Base-by-base conservation (phyloP, 1,140 invertebrate species). In the Spodoptera litura region DNA sequence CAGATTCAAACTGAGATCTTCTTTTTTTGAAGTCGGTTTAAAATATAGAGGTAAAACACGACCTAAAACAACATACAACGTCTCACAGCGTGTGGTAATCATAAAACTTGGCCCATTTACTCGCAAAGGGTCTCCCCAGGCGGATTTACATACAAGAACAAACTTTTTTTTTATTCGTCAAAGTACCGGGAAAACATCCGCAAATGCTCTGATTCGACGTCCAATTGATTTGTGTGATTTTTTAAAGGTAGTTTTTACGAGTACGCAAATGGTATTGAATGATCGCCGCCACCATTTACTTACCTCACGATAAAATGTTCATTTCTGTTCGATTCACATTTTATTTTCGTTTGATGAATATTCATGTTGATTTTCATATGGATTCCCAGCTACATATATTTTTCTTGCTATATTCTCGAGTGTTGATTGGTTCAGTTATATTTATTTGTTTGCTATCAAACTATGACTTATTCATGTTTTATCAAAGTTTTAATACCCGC, bases 81-180 rank as follows among this genome's bases (percentile, higher is more conserved):
- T 31, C 12, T 11, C 51, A 13, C 51, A 55, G 25, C 66, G 66
- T 70, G 66, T 31, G 2, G 64, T 52, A 68, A 52, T 35, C 66
- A 70, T 70, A 70, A 70, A 70, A 70, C 51, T 70, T 70, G 66
- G 66, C 51, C 66, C 66, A 55, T 70, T 70, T 70, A 55, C 25
- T 5, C 49, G 12, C 20, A 55, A 53, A 20, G 66, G 66, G 64
- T 68, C 49, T 44, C 25, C 64, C 20, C 64, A 13, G 11, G 12
- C 49, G 49, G 25, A 70, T 70, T 70, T 70, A 51, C 66, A 70
- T 70, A 70, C 49, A 31, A 52, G 25, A 70, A 51, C 25, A 70
- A 25, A 31, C 13, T 49, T 70, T 55, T 31, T 31, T 61, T 70
- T 70, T 53, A 53, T 70, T 70, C 66, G 9, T 51, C 20, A 11